Conservation (phyloP, 2,888 invertebrate genomes). For the Sarcophaga rosellei region DNA sequence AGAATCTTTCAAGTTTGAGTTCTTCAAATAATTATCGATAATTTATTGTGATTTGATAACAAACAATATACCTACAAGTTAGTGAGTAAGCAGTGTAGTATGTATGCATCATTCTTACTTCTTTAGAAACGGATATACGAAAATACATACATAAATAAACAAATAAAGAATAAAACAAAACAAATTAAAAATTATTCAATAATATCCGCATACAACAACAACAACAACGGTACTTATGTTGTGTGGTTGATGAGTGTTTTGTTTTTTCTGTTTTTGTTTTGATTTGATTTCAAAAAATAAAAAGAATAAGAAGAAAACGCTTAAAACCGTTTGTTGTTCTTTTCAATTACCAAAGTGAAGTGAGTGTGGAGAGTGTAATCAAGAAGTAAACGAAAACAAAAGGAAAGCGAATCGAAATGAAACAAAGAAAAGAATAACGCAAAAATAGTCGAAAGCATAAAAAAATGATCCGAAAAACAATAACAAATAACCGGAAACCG, state of each 20-base stretch:
- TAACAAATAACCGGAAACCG: conserved; percentile 51
- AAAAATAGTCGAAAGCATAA: background rate
- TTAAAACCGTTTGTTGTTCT: conserved; percentile 19
- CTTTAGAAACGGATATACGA: conserved; percentile 7
- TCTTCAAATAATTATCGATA: no score
- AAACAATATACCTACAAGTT: no score
- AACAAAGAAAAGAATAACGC: background rate
- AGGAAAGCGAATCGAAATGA: background rate
- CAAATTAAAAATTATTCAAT: background rate
- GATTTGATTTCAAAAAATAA: background rate
- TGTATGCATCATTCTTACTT: background rate
- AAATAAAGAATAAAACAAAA: background rate
- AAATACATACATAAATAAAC: conserved; percentile 20
- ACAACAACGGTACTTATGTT: background rate
- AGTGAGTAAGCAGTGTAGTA: no score
- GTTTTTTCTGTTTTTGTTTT: conserved; percentile 38
- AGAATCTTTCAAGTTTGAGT: no score
- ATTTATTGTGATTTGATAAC: no score
- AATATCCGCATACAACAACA: conserved; percentile 2
- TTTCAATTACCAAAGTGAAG: conserved; percentile 31
- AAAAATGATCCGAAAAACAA: background rate
- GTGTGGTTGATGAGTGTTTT: conserved; percentile 28
- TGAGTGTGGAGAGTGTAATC: background rate
- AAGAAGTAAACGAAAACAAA: background rate
- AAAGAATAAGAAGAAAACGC: background rate